Evolutionary conservation across 2,888 invertebrate genomes (phyloP), one percentile per base, ranked within the genome.

Genomic region (Pandemis cinnamomeana): DNA sequence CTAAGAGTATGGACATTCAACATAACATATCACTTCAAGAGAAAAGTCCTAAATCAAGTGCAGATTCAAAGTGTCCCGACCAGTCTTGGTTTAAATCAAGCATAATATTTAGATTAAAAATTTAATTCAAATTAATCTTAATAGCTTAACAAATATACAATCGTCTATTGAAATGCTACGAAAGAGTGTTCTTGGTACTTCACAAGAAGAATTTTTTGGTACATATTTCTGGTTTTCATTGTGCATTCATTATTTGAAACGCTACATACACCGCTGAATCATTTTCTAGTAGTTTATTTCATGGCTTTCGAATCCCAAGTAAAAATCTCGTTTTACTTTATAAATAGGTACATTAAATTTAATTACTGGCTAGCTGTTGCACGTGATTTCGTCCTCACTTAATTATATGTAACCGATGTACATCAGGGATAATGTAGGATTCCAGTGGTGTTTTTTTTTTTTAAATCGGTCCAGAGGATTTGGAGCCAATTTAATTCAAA

Each of bases 191-290:
- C 85, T 90, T 51, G 92, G 92, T 51, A 92, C 91, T 61, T 85
- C 87, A 48, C 90, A 91, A 76, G 92, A 92, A 76, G 92, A 92
- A 75, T 84, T 83, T 77, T 87, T 87, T 75, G 91, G 91, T 91
- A 72, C 0, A 36, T 48, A 46, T 53, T 48, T 60, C 48, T 15
- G 13, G 2, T 27, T 36, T 15, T 36, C 10, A 8, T 42, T 51
- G 51, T 6, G 13, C 13, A 51, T 51, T 51, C n/a, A 13, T n/a
- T 51, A n/a, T n/a, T 51, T 11, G 3, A 46, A 46, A 46, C 5
- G 10, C 11, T 46, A 46, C 51, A 51, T 6, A 51, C 0, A 6
- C 6, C 51, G 2, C 51, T 51, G 13, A 51, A 51, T 6, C 2
- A n/a, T n/a, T n/a, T 51, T 5, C n/a, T n/a, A n/a, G 13, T 6